These are phyloP conservation scores for Andrena minutula DNA, from an alignment of 2,888 invertebrate species.

Conservation along the genomic window DNA sequence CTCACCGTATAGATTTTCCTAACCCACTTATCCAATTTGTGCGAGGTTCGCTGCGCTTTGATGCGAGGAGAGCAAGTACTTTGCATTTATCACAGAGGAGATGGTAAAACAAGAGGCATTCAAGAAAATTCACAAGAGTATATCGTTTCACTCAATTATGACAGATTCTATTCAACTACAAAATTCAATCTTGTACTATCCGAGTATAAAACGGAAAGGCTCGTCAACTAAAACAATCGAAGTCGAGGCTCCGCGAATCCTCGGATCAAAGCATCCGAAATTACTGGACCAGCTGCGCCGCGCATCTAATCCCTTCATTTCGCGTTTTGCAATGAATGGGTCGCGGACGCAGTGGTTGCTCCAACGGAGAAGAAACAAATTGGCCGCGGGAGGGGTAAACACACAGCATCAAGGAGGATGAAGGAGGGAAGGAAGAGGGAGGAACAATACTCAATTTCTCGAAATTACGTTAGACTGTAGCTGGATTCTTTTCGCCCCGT, in stretches of 20 bases:
- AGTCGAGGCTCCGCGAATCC: slow-evolving; percentile 25
- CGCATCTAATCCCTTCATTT: slow-evolving; percentile 35
- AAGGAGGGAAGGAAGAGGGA: not conserved
- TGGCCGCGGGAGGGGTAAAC: slow-evolving; percentile 10
- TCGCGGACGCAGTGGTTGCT: slow-evolving; percentile 12
- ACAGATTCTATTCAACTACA: too few species aligned
- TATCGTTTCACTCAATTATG: too few species aligned
- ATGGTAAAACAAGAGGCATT: too few species aligned
- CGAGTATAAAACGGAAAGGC: too few species aligned
- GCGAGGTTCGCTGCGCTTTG: too few species aligned
- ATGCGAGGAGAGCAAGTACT: too few species aligned
- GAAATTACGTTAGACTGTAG: slow-evolving; percentile 32
- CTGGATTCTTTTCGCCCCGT: not conserved
- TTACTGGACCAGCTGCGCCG: slow-evolving; percentile 31
- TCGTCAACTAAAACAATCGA: not conserved
- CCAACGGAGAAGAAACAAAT: slow-evolving; percentile 35
- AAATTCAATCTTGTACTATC: too few species aligned
- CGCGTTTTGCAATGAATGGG: slow-evolving; percentile 32
- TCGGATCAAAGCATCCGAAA: slow-evolving; percentile 22
- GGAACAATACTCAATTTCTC: slow-evolving; percentile 27
- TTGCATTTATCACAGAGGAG: too few species aligned
- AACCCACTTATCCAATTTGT: too few species aligned
- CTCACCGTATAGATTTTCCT: too few species aligned
- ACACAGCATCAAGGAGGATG: slow-evolving; percentile 2
- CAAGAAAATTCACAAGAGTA: too few species aligned